Percentiles rank a stretch among this genome's conserved stretches.
Evolutionary conservation across 2,888 invertebrate genomes (phyloP).

Genomic region (Carcina quercana): DNA sequence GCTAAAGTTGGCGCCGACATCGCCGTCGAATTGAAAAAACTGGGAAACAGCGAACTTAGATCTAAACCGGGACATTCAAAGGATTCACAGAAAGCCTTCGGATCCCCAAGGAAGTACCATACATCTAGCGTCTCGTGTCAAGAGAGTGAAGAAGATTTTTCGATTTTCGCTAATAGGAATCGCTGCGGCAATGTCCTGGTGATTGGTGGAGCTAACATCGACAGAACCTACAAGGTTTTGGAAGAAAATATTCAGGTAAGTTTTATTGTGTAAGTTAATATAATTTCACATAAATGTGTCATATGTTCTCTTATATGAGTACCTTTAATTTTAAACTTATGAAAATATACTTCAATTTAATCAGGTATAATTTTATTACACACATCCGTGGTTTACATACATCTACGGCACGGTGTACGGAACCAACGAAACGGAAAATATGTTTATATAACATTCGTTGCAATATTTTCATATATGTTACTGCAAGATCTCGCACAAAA

Average conservation of each 20-base stretch:
- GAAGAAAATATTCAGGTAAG: conserved; percentile 80
- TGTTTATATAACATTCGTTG: too few relatives aligned
- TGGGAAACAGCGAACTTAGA: conserved; percentile 41
- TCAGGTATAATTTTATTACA: too few relatives aligned
- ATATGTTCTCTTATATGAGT: too few relatives aligned
- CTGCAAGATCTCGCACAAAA: too few relatives aligned
- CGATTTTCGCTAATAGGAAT: conserved; percentile 18
- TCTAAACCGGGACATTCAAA: conserved; percentile 37
- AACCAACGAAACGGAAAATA: too few relatives aligned
- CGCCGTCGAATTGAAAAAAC: conserved; percentile 76
- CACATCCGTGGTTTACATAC: too few relatives aligned
- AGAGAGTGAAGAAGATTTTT: conserved; percentile 20
- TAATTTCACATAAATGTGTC: too few relatives aligned
- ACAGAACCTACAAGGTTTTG: conserved; percentile 78
- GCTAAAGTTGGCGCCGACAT: conserved; percentile 88
- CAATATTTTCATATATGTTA: too few relatives aligned
- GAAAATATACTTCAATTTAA: too few relatives aligned
- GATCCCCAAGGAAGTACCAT: conserved; percentile 44
- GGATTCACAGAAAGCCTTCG: conserved; percentile 22
- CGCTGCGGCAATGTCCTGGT: conserved; percentile 71
- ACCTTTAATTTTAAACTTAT: too few relatives aligned
- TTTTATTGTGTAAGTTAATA: conserved; percentile 14
- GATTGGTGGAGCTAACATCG: conserved; percentile 86
- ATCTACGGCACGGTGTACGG: too few relatives aligned
- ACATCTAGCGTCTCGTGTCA: conserved; percentile 23